Base-by-base conservation (phyloP, 1,140 invertebrate species). In the Paralvinella palmiformis region DNA sequence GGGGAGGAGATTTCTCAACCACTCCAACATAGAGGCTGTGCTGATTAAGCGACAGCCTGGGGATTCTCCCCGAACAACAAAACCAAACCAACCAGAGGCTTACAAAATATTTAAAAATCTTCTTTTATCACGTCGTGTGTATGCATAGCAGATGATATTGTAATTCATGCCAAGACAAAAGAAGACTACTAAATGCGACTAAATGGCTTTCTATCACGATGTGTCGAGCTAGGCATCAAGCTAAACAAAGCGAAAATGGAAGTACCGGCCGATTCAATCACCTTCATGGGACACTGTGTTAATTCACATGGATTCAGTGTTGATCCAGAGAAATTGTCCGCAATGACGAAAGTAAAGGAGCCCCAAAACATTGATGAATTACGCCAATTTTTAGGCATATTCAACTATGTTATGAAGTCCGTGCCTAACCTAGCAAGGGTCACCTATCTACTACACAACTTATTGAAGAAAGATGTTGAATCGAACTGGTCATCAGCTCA, bases 301-400 rank as follows among this genome's bases (percentile, higher is more conserved):
- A 68, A 70, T n/a, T 58, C 58, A 41, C 64, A 77, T 13, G 82
- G 81, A 5, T 64, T 83, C 6, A 66, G 68, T 48, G 63, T 74
- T 31, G 79, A 81, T 66, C 72, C 72, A 6, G 68, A 69, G 10
- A 82, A 82, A 63, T 64, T 80, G 1, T 62, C 68, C 15, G 75
- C 75, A 22, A 77, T 83, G 1, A 37, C 13, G 10, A 31, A 67
- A 4, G 63, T 73, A 44, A 59, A 44, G 41, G 36, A 17, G 7
- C 71, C 70, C 32, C 33, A 24, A 50, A 44, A 69, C 37, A 66
- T 64, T 29, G 37, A 55, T 52, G 70, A 31, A 20, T 63, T 72
- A 3, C 58, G 66, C 60, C 17, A 65, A n/a, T 62, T 75, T 0
- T 29, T 73, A 3, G 72, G 72, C n/a, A 64, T 72, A 45, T 55